Conservation (phyloP, 2,113 vertebrate genomes). For the Rallus limicola region DNA sequence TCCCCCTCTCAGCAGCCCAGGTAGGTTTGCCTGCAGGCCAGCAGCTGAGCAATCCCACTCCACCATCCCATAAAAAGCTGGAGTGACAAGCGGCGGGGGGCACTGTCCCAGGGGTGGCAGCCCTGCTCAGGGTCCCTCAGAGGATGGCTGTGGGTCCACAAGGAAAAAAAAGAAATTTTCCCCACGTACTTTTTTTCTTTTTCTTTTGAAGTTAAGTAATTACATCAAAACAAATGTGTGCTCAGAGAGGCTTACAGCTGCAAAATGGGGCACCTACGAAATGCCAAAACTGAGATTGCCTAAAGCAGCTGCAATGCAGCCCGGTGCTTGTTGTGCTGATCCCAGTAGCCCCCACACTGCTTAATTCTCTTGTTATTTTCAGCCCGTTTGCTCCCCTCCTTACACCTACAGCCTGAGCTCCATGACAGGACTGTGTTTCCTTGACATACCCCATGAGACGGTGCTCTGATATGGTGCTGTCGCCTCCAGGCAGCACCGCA, state of each 20-base stretch:
- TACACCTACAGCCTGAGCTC: neutral
- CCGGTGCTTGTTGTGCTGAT: neutral
- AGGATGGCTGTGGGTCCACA: neutral
- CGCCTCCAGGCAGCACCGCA: neutral
- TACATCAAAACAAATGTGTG: neutral
- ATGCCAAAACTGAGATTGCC: neutral
- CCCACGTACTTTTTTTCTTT: neutral
- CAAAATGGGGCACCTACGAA: neutral
- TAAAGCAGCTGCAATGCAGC: neutral
- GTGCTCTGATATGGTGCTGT: fast-evolving
- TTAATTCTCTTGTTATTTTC: neutral
- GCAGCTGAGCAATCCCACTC: neutral
- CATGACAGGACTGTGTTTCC: neutral
- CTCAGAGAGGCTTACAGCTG: neutral
- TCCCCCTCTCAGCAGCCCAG: fast-evolving
- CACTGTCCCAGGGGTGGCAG: neutral
- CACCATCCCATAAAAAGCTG: neutral
- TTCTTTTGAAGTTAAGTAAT: neutral
- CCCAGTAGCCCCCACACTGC: neutral
- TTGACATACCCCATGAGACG: fast-evolving
- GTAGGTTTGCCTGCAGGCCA: neutral
- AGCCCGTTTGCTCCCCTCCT: neutral
- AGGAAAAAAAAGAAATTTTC: neutral
- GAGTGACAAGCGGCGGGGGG: neutral
- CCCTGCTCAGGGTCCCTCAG: neutral